Percentiles rank a stretch among this genome's conserved stretches.
phyloP scores from a whole-genome alignment of 2,113 vertebrate species.

The Pardalotus punctatus region DNA sequence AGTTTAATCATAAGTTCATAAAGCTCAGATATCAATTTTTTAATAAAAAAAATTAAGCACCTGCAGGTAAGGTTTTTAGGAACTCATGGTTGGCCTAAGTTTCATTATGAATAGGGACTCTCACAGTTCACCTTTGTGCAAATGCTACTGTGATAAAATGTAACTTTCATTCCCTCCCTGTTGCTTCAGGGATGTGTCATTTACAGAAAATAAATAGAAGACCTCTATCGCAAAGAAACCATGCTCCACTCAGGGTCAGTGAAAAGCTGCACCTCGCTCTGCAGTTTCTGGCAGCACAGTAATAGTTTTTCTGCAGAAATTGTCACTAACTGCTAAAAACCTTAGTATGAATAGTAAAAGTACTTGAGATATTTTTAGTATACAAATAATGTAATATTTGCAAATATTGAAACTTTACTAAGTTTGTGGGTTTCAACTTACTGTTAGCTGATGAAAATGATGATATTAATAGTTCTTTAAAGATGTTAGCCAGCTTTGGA shows the following conservation, averaged over 20 bases:
- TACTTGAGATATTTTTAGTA: background rate
- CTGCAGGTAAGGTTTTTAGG: conserved; percentile 47
- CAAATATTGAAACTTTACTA: background rate
- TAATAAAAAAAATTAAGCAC: conserved; percentile 41
- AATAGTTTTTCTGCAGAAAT: conserved; percentile 29
- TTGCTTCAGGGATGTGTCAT: conserved; percentile 58
- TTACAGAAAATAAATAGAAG: conserved; percentile 53
- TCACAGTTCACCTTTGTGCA: conserved; percentile 5
- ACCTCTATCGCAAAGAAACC: background rate
- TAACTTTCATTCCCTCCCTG: conserved; percentile 10
- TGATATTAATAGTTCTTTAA: background rate
- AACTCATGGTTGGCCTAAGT: background rate
- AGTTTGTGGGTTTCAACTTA: background rate
- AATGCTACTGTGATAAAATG: conserved; percentile 38
- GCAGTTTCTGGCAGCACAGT: background rate
- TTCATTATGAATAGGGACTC: conserved; percentile 13
- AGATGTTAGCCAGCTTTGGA: background rate
- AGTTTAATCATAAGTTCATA: conserved; percentile 65
- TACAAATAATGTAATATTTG: background rate
- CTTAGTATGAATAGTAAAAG: background rate
- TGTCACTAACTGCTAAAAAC: background rate
- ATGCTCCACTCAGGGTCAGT: background rate
- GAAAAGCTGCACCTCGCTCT: background rate
- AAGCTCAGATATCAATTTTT: conserved; percentile 51
- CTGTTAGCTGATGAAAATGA: background rate